These are phyloP conservation scores for Tachina fera DNA, from an alignment of 2,888 invertebrate genomes.

Conservation along the genomic window DNA sequence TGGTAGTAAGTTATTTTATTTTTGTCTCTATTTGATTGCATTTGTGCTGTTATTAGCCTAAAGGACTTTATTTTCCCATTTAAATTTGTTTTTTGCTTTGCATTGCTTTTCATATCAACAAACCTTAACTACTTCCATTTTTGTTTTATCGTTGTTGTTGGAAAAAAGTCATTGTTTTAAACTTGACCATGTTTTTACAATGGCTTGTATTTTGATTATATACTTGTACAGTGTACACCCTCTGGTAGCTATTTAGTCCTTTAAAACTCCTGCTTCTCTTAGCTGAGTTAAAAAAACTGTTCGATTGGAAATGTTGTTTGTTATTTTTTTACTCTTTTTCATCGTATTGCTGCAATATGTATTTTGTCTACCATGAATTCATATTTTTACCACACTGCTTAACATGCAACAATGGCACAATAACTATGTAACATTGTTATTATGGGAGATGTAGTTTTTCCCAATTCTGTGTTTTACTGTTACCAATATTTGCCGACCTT, in stretches of 20 bases:
- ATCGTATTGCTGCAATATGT: slow-evolving; percentile 40
- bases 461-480: slow-evolving; percentile 38
- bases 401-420: slow-evolving; percentile 58
- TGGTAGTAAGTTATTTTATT: slow-evolving; percentile 20
- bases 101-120: slow-evolving; percentile 13
- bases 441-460: slow-evolving; percentile 44
- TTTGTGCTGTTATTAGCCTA: slow-evolving; percentile 65
- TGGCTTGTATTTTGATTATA: slow-evolving; percentile 65
- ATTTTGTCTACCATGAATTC: slow-evolving; percentile 28
- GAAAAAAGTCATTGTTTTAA: slow-evolving; percentile 45
- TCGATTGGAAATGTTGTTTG: slow-evolving; percentile 45
- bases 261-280: background rate
- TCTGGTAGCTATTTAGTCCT: slow-evolving; percentile 39
- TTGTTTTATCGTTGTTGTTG: slow-evolving; percentile 6
- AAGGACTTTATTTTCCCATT: slow-evolving; percentile 57
- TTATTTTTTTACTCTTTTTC: background rate
- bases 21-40: slow-evolving; percentile 64
- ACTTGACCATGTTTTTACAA: slow-evolving; percentile 64
- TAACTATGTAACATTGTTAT: slow-evolving; percentile 54
- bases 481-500: slow-evolving; percentile 43
- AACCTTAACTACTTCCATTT: slow-evolving; percentile 21
- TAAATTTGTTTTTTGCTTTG: background rate
- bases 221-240: slow-evolving; percentile 22
- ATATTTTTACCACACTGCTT: slow-evolving; percentile 36
- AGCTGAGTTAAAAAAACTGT: slow-evolving; percentile 2